A percentile compares a stretch with the other conserved stretches of the same genome.
Conservation (phyloP, 2,113 vertebrate species). For the Chitala chitala region DNA sequence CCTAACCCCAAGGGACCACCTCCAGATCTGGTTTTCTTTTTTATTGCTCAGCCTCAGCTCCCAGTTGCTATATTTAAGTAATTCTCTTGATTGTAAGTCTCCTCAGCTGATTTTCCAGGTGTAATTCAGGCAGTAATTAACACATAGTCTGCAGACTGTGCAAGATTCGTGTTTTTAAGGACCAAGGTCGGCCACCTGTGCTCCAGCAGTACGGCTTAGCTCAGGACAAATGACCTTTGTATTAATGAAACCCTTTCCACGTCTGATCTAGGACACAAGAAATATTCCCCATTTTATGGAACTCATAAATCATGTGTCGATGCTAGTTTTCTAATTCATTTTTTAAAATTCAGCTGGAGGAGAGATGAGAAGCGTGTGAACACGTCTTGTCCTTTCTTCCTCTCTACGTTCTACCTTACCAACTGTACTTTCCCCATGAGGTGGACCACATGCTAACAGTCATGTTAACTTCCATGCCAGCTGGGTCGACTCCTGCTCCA, state of each 20-base stretch:
- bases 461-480: too few relatives aligned
- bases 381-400: too few relatives aligned
- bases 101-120: not conserved
- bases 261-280: slow-evolving; percentile 25
- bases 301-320: slow-evolving; percentile 43
- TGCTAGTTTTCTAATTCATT: slow-evolving; percentile 25
- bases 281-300: slow-evolving; percentile 37
- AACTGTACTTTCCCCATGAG: too few relatives aligned
- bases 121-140: too few relatives aligned
- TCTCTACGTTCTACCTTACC: not conserved
- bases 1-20: too few relatives aligned
- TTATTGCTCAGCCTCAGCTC: not conserved
- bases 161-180: not conserved
- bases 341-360: slow-evolving; percentile 12
- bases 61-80: not conserved
- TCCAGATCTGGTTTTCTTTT: not conserved
- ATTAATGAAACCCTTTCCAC: slow-evolving; percentile 37
- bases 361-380: slow-evolving; percentile 30
- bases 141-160: not conserved
- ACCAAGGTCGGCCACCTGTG: not conserved
- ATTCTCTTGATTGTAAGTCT: not conserved
- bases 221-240: slow-evolving; percentile 20
- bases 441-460: too few relatives aligned
- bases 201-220: slow-evolving; percentile 24
- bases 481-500: too few relatives aligned